phyloP scores from a whole-genome alignment of 1,140 invertebrate species.

The Megalopta genalis region DNA sequence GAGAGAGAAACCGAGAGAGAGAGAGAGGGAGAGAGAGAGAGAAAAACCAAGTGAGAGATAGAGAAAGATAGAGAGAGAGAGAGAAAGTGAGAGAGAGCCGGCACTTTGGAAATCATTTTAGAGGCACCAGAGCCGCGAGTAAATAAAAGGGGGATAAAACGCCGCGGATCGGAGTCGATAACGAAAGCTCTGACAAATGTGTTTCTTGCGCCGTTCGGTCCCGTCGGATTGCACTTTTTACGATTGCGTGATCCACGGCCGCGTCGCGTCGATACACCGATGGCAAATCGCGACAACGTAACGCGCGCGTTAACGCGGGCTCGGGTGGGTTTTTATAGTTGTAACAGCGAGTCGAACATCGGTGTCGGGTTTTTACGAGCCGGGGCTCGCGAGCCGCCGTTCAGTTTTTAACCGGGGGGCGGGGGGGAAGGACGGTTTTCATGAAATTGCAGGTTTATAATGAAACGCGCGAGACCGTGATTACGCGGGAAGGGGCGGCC shows the following conservation, averaged over 20 bases:
- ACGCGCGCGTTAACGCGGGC: neutral
- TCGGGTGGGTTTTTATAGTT: slow-evolving; percentile 7
- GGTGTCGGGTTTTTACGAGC: neutral
- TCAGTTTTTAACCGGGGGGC: neutral
- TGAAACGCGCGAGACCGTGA: neutral
- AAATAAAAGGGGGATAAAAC: neutral
- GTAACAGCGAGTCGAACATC: no score
- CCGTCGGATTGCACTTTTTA: neutral
- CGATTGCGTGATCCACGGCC: neutral
- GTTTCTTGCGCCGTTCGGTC: neutral
- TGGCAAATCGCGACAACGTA: neutral
- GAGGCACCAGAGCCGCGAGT: neutral
- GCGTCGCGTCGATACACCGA: neutral
- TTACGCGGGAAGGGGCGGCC: neutral
- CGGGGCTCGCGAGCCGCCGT: no score
- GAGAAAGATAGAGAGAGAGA: no score
- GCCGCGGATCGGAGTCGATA: neutral
- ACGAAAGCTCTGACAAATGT: slow-evolving; percentile 1
- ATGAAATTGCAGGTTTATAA: slow-evolving; percentile 14
- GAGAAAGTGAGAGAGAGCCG: no score
- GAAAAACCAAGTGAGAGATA: no score
- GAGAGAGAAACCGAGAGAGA: no score
- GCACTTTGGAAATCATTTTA: no score
- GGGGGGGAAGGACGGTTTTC: neutral
- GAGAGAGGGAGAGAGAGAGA: no score